Conservation (phyloP, 1,140 invertebrate genomes). For the Mercenaria mercenaria region DNA sequence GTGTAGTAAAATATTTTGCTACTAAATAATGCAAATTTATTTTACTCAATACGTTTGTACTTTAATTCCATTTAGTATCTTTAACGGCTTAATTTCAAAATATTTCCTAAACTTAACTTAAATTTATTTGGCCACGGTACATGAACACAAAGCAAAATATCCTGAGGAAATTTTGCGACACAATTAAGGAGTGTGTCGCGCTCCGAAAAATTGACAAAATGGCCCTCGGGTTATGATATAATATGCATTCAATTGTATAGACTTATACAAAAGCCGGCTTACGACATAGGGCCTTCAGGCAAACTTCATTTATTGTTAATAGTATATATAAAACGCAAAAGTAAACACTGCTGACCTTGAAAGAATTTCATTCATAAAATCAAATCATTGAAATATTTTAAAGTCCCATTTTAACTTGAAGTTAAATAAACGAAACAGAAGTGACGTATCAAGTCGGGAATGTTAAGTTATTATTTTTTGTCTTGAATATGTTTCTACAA, state of each 20-base stretch:
- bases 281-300: slow-evolving; percentile 8
- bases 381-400: background rate
- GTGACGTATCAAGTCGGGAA: no score
- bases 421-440: no score
- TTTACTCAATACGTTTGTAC: no score
- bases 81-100: no score
- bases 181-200: slow-evolving; percentile 25
- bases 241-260: slow-evolving; percentile 56
- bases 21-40: no score
- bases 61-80: no score
- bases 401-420: no score
- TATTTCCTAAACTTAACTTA: no score
- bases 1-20: no score
- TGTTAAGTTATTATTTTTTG: no score
- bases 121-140: background rate
- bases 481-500: no score
- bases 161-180: slow-evolving; percentile 40
- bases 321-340: background rate
- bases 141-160: slow-evolving; percentile 40
- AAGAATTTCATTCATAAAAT: slow-evolving; percentile 49
- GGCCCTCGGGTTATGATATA: slow-evolving; percentile 44
- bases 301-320: slow-evolving; percentile 5
- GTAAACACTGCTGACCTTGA: slow-evolving; percentile 20
- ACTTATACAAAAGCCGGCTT: slow-evolving; percentile 14
- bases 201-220: slow-evolving; percentile 28